Evolutionary conservation across 2,113 vertebrate species (phyloP), one percentile per base, ranked within the genome.

Genomic region (Anser cygnoides): DNA sequence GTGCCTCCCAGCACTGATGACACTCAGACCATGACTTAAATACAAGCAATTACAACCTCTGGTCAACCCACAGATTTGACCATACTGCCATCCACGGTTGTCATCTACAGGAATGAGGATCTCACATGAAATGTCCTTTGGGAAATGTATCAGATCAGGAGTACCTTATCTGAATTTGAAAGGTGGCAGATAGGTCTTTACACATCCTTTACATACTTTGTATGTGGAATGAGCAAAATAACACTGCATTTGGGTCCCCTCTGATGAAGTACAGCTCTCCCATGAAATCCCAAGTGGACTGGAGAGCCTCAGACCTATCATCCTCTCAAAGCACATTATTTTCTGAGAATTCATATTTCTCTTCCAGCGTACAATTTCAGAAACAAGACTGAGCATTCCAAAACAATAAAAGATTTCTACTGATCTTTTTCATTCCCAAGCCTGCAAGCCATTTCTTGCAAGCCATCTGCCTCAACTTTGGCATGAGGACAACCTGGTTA

Each of bases 401-500:
- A 87, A 79, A 11, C 37, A 59, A 71, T 43, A 63, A 52, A 85
- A 82, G 46, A 3, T 26, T 83, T 21, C 84, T 87, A 43, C 81
- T 91, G 89, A 59, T 92, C 44, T 58, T 81, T 81, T 89, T 41
- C 59, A 50, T 39, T 62, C 65, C 28, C 26, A 57, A 67, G 39
- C 25, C 66, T 35, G 16, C 75, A 92, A 95, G 58, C 21, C 12
- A 0, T 61, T 93, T 87, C 63, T 89, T 73, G 81, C 16, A 41
- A 87, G 55, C 86, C 87, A 92, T 90, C 87, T 95, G 95, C 76
- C 77, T 84, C 13, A 0, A 44, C 46, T 91, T 87, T 50, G 50
- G 78, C 71, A 80, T 2, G 2, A 49, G 28, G 41, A 91, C 76
- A 71, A 49, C 50, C 76, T 87, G 62, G 70, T 94, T 91, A 72